Conservation (phyloP, 2,113 vertebrate genomes). For the Connochaetes taurinus region DNA sequence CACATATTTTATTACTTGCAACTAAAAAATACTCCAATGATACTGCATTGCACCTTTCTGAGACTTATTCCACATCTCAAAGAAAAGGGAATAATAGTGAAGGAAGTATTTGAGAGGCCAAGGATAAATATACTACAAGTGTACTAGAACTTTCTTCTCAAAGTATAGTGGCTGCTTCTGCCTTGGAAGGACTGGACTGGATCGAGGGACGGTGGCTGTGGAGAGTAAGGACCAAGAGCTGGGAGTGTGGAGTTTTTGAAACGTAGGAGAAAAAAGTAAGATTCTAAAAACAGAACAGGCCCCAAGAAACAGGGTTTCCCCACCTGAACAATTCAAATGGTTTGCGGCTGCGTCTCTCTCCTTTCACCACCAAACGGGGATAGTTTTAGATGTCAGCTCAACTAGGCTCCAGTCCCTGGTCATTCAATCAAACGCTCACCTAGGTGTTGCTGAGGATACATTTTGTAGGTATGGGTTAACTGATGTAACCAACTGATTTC, state of each 20-base stretch:
- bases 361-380: fast-evolving
- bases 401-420: too few relatives aligned
- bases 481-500: background rate
- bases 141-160: background rate
- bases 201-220: background rate
- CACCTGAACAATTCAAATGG: background rate
- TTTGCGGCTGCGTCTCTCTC: background rate
- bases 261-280: background rate
- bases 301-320: background rate
- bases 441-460: background rate
- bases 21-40: background rate
- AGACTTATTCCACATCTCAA: background rate
- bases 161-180: background rate
- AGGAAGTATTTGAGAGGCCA: background rate
- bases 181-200: background rate
- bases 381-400: background rate
- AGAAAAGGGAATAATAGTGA: background rate
- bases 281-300: background rate
- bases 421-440: background rate
- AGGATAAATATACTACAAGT: fast-evolving
- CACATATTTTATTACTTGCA: background rate
- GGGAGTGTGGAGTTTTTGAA: background rate
- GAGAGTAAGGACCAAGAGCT: background rate
- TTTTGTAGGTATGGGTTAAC: background rate
- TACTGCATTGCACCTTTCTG: background rate